Evolutionary conservation across 2,113 vertebrate genomes (phyloP).

Genomic region (Ramphastos sulfuratus): DNA sequence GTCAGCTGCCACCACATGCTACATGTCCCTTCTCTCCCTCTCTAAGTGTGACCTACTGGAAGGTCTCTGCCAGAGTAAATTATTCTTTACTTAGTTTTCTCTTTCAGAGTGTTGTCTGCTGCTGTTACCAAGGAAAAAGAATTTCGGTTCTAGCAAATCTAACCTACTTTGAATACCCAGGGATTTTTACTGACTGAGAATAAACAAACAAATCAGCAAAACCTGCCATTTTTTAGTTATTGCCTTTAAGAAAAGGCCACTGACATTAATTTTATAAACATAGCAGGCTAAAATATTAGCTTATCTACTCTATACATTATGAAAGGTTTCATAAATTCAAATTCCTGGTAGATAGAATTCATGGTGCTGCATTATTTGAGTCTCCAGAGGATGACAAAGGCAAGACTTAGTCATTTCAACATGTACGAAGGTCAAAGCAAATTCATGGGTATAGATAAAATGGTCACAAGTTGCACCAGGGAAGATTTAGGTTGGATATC

Average conservation of each 20-base stretch:
- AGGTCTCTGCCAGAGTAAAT: not conserved
- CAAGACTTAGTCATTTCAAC: conserved; percentile 22
- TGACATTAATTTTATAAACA: not conserved
- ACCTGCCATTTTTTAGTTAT: not conserved
- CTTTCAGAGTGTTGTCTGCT: not conserved
- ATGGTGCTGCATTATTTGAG: not conserved
- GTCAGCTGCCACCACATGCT: not conserved
- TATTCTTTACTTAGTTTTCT: not conserved
- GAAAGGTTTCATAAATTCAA: conserved; percentile 38
- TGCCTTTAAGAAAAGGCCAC: not conserved
- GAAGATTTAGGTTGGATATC: too few relatives aligned
- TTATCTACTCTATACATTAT: not conserved
- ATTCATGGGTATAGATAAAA: too few relatives aligned
- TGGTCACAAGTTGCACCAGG: too few relatives aligned
- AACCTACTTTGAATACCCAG: not conserved
- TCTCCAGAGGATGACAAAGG: not conserved
- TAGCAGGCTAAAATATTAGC: not conserved
- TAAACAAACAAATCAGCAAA: not conserved
- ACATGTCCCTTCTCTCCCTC: not conserved
- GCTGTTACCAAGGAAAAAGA: not conserved
- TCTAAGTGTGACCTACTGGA: not conserved
- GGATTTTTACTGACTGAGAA: not conserved
- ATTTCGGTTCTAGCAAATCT: not conserved
- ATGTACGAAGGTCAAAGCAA: conserved; percentile 19
- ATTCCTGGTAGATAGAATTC: conserved; percentile 39